Base-by-base conservation (phyloP, 64 coral and sea anemone species). In the Astreopora myriophthalma region DNA sequence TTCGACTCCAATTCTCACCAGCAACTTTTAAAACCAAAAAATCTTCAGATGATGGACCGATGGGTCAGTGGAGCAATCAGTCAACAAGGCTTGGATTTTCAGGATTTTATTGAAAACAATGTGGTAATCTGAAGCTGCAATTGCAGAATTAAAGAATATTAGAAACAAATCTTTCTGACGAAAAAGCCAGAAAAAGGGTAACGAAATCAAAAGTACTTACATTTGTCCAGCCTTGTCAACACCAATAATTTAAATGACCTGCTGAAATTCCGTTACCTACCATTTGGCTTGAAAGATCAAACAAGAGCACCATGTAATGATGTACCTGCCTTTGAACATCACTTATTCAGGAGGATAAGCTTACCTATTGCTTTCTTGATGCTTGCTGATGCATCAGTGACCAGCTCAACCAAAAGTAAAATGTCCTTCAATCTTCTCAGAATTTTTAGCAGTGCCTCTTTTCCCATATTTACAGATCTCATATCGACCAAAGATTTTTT, bases 281-380 rank as follows among this genome's bases (percentile, higher is more conserved):
- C 0, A 68, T 68, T 68, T 68, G 64, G 64, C 1, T 68, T 68
- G 64, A 68, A 68, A 68, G 64, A 30, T 68, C 27, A 68, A 68
- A 68, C 64, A 68, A 68, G 64, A 68, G 64, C 64, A 68, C 64
- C 27, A 27, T 68, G 64, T 68, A 68, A 68, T 27, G 64, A 68
- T 26, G 64, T 68, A 68, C 64, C 64, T 68, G 64, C 64, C 64
- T 68, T 68, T 68, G 64, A 27, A 68, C 64, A 68, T 68, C 25
- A 68, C 64, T 68, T 68, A 68, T 68, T 68, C 64, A 71, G 64
- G 64, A 68, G 64, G 64, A 68, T 68, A 83, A 49, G 31, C 26
- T 84, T 48, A 84, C 80, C 80, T 9, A 84, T 52, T 84, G 61
- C 20, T 84, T 84, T 84, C 80, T 84, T 84, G 33, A 84, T 62